Evolutionary conservation across 1,140 invertebrate genomes (phyloP), one percentile per base, ranked within the genome.

Genomic region (Phortica variegata): DNA sequence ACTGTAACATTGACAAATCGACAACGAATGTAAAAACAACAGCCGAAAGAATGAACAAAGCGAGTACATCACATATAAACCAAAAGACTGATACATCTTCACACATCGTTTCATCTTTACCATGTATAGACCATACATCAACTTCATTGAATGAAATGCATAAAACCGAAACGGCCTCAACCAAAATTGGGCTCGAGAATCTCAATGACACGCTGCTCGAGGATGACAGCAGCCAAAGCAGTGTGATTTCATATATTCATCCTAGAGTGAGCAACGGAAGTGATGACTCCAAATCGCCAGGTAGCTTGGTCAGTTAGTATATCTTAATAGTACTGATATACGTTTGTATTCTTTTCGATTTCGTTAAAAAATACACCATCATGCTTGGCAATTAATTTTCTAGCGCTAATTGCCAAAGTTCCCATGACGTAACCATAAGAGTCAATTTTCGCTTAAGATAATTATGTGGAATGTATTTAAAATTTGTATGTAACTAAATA

Each of bases 221-320:
- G 39, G 73, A 75, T 37, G 73, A 75, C 13, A 76, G 73, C 51
- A 76, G 73, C 52, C 73, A 76, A 52, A 65, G 73, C 56, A 75
- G 73, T 52, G 61, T 76, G 41, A 75, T 76, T 37, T 76, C 73
- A 12, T 76, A 73, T 47, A 75, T 76, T 41, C 73, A 75, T 55
- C 65, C 70, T 39, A 68, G 61, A 54, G 63, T 58, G 10, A 51
- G 21, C 50, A 58, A 37, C 55, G 47, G 60, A 29, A 34, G n/a
- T 21, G 41, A 13, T 15, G 41, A 23, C 23, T 38, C 38, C 49
- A 57, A 42, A 50, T 20, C 32, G 42, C 36, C 49, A 43, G 36
- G 17, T 43, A 41, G 47, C 21, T 49, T 52, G 49, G 55, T 52
- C 45, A 61, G 50, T 48, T 59, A 61, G 49, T 52, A 16, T 56